Conservation (phyloP, 2,797 vertebrate genomes). For the Rhinella marina region DNA sequence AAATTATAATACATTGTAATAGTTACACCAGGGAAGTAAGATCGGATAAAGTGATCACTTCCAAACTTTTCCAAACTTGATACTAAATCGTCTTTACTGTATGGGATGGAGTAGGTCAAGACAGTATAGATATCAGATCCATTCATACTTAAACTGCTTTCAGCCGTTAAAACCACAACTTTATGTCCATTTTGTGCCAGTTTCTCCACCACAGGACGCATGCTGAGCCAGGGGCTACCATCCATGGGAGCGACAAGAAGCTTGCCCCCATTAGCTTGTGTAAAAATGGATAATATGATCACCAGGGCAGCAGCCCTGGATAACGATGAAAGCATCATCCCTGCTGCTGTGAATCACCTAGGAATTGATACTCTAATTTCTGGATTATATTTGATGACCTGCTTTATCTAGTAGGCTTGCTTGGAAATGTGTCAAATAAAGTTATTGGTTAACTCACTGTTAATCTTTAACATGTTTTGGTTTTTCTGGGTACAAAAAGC, state of each 20-base stretch:
- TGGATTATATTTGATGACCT: background rate
- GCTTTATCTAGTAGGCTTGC: background rate
- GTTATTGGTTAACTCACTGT: background rate
- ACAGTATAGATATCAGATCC: conserved; percentile 70
- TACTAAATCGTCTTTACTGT: background rate
- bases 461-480: background rate
- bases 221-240: background rate
- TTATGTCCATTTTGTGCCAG: background rate
- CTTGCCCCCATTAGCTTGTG: background rate
- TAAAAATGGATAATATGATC: background rate
- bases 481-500: background rate
- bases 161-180: background rate
- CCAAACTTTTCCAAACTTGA: background rate
- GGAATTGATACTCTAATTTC: background rate
- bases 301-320: background rate
- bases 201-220: background rate
- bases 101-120: conserved; percentile 42
- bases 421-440: background rate
- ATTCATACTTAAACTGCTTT: conserved; percentile 63
- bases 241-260: background rate
- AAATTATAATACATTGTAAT: accelerated
- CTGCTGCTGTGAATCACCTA: background rate
- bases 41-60: conserved; percentile 53
- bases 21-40: conserved; percentile 60
- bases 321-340: background rate